A percentile compares a stretch with the other conserved stretches of the same genome.
phyloP scores from a whole-genome alignment of 2,113 vertebrate genomes.

The Antechinus stuartii region DNA sequence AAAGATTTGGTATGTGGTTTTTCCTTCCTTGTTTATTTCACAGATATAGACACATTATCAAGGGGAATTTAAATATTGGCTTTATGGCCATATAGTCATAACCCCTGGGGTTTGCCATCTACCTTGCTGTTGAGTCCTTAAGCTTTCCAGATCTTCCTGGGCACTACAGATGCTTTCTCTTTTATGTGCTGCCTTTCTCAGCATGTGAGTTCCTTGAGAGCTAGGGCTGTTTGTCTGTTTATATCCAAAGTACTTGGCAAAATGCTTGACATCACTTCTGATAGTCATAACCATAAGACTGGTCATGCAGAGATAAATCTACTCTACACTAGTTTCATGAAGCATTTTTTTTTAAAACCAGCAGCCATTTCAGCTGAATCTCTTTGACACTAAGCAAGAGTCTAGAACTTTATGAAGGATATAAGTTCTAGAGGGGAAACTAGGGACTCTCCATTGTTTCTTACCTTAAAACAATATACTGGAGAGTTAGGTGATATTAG shows the following conservation, averaged over 20 bases:
- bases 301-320: background rate
- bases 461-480: background rate
- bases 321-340: background rate
- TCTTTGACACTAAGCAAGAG: background rate
- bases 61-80: background rate
- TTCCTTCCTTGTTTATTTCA: background rate
- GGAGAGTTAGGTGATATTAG: conserved; percentile 4
- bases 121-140: background rate
- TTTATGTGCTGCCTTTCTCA: background rate
- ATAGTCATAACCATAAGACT: background rate
- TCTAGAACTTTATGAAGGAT: background rate
- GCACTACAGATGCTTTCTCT: background rate
- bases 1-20: background rate
- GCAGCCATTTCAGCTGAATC: background rate
- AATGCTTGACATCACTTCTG: background rate
- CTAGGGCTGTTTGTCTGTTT: background rate
- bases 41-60: background rate
- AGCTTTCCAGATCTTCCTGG: background rate
- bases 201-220: background rate
- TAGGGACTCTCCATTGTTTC: background rate
- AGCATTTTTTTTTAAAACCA: background rate
- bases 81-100: background rate
- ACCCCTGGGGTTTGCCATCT: background rate
- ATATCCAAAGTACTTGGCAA: background rate
- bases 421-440: background rate